A percentile compares a stretch with the other conserved stretches of the same genome.
Conservation (phyloP, 1,140 invertebrate species). For the Globodera rostochiensis region DNA sequence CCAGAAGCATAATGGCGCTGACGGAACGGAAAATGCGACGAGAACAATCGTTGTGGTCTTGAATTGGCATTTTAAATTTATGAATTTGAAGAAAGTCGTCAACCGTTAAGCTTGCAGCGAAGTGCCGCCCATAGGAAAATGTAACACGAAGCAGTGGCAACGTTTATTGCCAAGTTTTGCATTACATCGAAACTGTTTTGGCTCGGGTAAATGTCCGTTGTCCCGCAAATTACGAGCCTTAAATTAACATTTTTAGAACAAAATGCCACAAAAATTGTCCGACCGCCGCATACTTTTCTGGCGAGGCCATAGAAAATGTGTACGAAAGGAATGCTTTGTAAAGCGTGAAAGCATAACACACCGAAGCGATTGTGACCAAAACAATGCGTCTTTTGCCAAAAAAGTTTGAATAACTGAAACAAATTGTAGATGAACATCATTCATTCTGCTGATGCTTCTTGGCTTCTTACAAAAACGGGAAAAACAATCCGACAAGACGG, state of each 20-base stretch:
- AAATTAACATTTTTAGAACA: too few species aligned
- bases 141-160: not conserved
- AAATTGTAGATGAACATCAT: too few species aligned
- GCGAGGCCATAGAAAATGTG: not conserved
- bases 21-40: not conserved
- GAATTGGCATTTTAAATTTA: too few species aligned
- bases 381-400: not conserved
- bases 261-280: too few species aligned
- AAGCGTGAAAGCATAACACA: not conserved
- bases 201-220: not conserved
- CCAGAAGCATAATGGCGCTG: not conserved
- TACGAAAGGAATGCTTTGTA: not conserved
- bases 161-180: not conserved
- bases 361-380: not conserved
- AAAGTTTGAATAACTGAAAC: not conserved
- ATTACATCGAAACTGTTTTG: not conserved
- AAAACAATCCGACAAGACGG: not conserved
- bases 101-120: not conserved
- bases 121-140: not conserved
- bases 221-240: not conserved
- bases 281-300: not conserved
- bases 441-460: not conserved
- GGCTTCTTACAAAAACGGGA: not conserved
- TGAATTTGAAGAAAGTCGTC: not conserved
- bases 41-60: not conserved